These are phyloP conservation scores for Mus minutoides DNA, from an alignment of 2,797 vertebrate genomes.

Conservation along the genomic window DNA sequence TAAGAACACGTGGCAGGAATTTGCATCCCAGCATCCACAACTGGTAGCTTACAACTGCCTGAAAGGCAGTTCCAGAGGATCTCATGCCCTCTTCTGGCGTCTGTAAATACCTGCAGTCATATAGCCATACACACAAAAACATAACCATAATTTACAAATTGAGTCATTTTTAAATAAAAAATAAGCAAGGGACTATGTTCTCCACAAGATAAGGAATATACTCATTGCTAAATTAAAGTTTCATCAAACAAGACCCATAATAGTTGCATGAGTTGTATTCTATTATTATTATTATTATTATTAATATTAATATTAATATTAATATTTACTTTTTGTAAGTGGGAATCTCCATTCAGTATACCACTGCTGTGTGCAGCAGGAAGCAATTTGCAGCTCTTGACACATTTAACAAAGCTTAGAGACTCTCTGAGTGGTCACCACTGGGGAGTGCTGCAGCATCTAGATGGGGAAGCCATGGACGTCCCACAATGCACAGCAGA, in stretches of 20 bases:
- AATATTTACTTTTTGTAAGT: not conserved
- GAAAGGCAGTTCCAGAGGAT: not conserved
- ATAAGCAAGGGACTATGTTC: not conserved
- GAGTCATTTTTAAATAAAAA: not conserved
- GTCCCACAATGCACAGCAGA: not conserved
- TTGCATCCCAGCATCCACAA: not conserved
- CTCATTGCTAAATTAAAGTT: not conserved
- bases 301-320: not conserved
- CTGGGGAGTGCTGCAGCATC: not conserved
- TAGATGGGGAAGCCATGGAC: not conserved
- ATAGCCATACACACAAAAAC: not conserved
- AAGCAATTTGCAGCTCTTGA: not conserved
- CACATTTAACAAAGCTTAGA: not conserved
- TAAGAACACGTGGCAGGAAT: not conserved
- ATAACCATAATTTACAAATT: not conserved
- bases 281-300: not conserved
- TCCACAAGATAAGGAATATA: not conserved
- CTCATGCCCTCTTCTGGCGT: not conserved
- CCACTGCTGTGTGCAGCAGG: not conserved
- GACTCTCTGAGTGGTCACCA: not conserved
- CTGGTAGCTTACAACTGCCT: not conserved
- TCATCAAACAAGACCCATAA: not conserved
- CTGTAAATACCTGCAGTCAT: too few species aligned
- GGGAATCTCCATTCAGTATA: not conserved
- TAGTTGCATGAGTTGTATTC: not conserved